A percentile compares a stretch with the other conserved stretches of the same genome.
phyloP scores from a whole-genome alignment of 1,140 invertebrate species.

The Drosophila eugracilis region DNA sequence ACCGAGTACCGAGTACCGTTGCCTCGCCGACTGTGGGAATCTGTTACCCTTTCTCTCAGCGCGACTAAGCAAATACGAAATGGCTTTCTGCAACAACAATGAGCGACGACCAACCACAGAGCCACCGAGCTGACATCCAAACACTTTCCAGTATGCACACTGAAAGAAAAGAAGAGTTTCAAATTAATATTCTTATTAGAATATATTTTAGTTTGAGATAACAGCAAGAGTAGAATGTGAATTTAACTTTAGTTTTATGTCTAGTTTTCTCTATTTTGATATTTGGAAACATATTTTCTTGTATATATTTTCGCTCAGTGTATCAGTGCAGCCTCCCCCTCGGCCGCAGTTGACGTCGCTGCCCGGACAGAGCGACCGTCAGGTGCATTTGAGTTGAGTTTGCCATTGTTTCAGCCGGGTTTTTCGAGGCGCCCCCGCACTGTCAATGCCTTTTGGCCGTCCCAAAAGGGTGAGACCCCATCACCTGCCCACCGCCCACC shows the following conservation, averaged over 20 bases:
- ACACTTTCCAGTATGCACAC: constrained; percentile 52
- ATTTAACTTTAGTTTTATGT: not conserved
- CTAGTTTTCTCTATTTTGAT: not conserved
- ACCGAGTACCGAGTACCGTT: constrained; percentile 19
- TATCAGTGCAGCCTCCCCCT: not conserved
- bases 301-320: constrained; percentile 13
- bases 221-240: too few relatives aligned
- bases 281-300: not conserved
- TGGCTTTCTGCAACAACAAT: constrained; percentile 64
- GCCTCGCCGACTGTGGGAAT: constrained; percentile 70
- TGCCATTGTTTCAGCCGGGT: constrained; percentile 39
- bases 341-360: not conserved
- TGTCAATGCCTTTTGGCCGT: constrained; percentile 38
- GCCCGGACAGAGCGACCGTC: constrained; percentile 17
- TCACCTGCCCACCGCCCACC: constrained; percentile 25
- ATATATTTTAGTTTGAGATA: not conserved
- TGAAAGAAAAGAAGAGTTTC: not conserved
- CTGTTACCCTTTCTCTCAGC: constrained; percentile 80
- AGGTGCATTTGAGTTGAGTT: constrained; percentile 42
- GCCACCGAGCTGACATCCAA: constrained; percentile 34
- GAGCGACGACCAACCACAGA: constrained; percentile 70
- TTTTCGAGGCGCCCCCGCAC: constrained; percentile 68
- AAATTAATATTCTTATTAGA: not conserved
- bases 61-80: constrained; percentile 72
- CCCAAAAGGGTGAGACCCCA: constrained; percentile 74